Evolutionary conservation across 2,113 vertebrate species (phyloP), one percentile per base, ranked within the genome.

Genomic region (Empidonax traillii): DNA sequence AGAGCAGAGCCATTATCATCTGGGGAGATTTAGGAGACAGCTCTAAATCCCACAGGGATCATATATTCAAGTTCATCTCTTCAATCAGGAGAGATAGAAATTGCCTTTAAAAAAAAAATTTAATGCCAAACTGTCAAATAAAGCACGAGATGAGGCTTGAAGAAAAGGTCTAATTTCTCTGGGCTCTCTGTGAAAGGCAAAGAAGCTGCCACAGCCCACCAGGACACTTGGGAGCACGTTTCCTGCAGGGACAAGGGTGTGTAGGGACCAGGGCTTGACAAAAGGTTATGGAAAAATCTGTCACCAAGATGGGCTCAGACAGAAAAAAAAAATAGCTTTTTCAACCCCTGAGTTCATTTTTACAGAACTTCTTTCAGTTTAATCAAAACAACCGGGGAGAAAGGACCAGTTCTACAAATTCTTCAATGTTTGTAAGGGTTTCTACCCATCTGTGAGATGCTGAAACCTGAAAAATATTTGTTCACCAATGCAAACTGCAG

Each of bases 11-110:
- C 77, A 56, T 89, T 43, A 63, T 43, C 69, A 85, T 75, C 81
- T 8, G 12, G 87, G 80, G 89, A 96, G 87, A 94, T 93, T 94
- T 87, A 95, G 90, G 62, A 95, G 87, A 87, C 82, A 79, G 92
- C 56, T 75, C 61, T 10, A 59, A 85, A 55, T 78, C 87, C 93
- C 90, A 82, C 37, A n/a, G 47, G 78, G 66, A 89, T 68, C 62
- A 14, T 41, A 47, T 21, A 93, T 75, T 72, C 77, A 84, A 92
- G 63, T 83, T 94, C 89, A 90, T 84, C 65, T 74, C 86, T 80
- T 90, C 83, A 67, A 81, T 74, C 68, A 84, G 33, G 61, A 89
- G 58, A 67, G 73, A 37, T 2, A 86, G 76, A 87, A 91, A 94
- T 69, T 77, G 58, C 66, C 56, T 85, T 90, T 43, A 6, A 76